Conservation (phyloP, 2,888 invertebrate genomes). For the Portevinia maculata region DNA sequence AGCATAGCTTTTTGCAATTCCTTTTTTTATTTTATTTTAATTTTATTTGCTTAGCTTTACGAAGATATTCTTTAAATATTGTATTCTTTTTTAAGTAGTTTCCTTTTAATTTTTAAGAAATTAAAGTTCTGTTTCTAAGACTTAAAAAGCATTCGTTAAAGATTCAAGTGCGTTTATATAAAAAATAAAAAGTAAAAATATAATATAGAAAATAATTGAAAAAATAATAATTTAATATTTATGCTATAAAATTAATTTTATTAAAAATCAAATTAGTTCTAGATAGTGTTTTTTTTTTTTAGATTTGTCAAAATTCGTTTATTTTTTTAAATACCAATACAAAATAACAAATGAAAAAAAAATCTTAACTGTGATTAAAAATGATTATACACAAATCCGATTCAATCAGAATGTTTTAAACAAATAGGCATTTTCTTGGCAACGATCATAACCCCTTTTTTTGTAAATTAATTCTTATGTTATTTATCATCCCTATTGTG, state of each 20-base stretch:
- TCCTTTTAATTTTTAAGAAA: slow-evolving; percentile 29
- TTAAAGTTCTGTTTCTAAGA: slow-evolving; percentile 42
- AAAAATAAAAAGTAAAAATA: slow-evolving; percentile 16
- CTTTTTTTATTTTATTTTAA: slow-evolving; percentile 50
- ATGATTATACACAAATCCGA: slow-evolving; percentile 54
- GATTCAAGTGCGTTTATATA: slow-evolving; percentile 37
- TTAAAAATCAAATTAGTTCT: slow-evolving; percentile 8
- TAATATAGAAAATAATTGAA: not conserved
- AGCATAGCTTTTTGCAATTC: slow-evolving; percentile 51
- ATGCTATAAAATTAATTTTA: slow-evolving; percentile 26
- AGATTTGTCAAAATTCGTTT: slow-evolving; percentile 46
- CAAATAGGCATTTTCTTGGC: slow-evolving; percentile 21
- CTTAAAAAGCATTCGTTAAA: slow-evolving; percentile 56
- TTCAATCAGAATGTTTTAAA: slow-evolving; percentile 50
- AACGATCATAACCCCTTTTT: slow-evolving; percentile 20
- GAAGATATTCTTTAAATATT: slow-evolving; percentile 28
- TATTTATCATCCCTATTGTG: too few relatives aligned
- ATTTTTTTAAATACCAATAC: slow-evolving; percentile 65
- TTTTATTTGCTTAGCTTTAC: slow-evolving; percentile 51
- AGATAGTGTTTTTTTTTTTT: slow-evolving; percentile 57
- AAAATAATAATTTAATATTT: slow-evolving; percentile 25
- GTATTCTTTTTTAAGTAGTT: slow-evolving; percentile 33
- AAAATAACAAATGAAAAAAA: slow-evolving; percentile 57
- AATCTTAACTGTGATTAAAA: slow-evolving; percentile 69
- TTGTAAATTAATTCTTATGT: slow-evolving; percentile 39